Evolutionary conservation across 2,113 vertebrate genomes (phyloP), one percentile per base, ranked within the genome.

Genomic region (Dolichallabes microphthalmus): DNA sequence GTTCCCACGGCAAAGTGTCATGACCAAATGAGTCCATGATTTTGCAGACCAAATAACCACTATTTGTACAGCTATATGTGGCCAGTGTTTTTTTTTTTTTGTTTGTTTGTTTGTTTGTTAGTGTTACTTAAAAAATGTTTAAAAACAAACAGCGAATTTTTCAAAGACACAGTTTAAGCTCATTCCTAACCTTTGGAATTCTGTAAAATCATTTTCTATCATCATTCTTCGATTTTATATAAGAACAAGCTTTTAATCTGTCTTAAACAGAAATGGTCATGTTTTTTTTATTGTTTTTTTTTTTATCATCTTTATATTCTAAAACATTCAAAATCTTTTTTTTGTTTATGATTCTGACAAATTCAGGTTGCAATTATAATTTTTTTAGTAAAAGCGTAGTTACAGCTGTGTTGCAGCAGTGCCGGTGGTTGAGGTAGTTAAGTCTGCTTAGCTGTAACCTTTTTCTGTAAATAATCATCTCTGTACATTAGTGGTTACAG

Each of bases 301-400:
- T n/a, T 25, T 12, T 25, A 35, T n/a, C 14, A 50, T 53, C 53
- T 73, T 71, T 22, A n/a, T 74, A 15, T 80, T 27, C 22, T 45
- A 85, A 8, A 39, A 64, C 22, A 71, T 73, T 30, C 25, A 68
- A 11, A 52, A 17, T 35, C 0, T 45, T 74, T 75, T 1, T 27
- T 64, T 80, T 90, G n/a, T 13, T 77, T 89, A 87, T 88, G 50
- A 13, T 32, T 25, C 2, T 32, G 52, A 14, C 27, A 17, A 20
- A 17, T 82, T 39, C 27, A 73, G 25, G 5, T 35, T 64, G 50
- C 61, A 77, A n/a, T n/a, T n/a, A n/a, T n/a, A n/a, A n/a, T n/a
- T n/a, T n/a, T n/a, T n/a, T n/a, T n/a, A n/a, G n/a, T n/a, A n/a
- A n/a, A n/a, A n/a, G n/a, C 55, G 2, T 30, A 17, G 32, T 45